A percentile compares a stretch with the other conserved stretches of the same genome.
Conservation (phyloP, 2,113 vertebrate species). For the western clawed frog (Xenopus tropicalis) region UCB_Xtro_10.0 CM004450.2:29348501-29349000, state of each 20-base stretch:
- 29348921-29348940: too few species aligned
- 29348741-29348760: not conserved
- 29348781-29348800: not conserved
- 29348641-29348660: constrained; percentile 14
- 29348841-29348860: too few species aligned
- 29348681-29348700: not conserved
- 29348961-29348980: too few species aligned
- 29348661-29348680: constrained; percentile 5
- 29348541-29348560: constrained; percentile 38
- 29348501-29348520: constrained; percentile 23
- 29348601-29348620: constrained; percentile 33
- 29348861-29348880: too few species aligned
- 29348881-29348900: too few species aligned
- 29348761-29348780: not conserved
- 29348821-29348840: too few species aligned
- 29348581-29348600: constrained; percentile 34
- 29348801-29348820: too few species aligned
- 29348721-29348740: not conserved
- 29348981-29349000: too few species aligned
- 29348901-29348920: too few species aligned
- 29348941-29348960: too few species aligned
- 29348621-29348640: constrained; percentile 35
- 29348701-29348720: not conserved
- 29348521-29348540: constrained; percentile 36
- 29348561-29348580: constrained; percentile 22